These are phyloP conservation scores for Craseonycteris thonglongyai DNA, from an alignment of 2,113 vertebrate genomes.

Conservation along the genomic window DNA sequence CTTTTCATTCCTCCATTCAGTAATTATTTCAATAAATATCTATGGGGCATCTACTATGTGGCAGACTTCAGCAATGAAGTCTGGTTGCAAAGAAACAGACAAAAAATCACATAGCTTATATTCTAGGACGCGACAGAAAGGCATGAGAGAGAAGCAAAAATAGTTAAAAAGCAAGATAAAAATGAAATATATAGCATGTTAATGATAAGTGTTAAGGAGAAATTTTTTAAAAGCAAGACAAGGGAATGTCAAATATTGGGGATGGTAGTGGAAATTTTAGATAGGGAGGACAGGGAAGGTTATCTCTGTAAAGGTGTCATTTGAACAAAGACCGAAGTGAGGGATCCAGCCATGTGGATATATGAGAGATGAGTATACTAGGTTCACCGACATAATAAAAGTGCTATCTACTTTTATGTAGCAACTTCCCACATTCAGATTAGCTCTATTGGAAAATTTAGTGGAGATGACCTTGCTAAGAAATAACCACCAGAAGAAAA, in stretches of 20 bases:
- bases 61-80: not conserved
- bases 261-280: not conserved
- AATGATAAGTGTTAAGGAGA: not conserved
- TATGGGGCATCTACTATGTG: not conserved
- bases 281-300: not conserved
- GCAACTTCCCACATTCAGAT: not conserved
- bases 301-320: not conserved
- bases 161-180: not conserved
- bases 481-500: not conserved
- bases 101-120: not conserved
- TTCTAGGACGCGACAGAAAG: not conserved
- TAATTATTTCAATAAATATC: not conserved
- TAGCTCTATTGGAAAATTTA: not conserved
- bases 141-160: no score
- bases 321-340: not conserved
- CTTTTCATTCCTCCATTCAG: not conserved
- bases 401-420: not conserved
- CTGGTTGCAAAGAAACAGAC: not conserved
- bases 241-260: not conserved
- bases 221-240: not conserved
- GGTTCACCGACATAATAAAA: not conserved
- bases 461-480: not conserved
- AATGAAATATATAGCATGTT: not conserved
- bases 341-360: not conserved
- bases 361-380: not conserved